These are phyloP conservation scores for Probaryconus sp. DNA, from an alignment of 1,140 invertebrate genomes.

Conservation along the genomic window DNA sequence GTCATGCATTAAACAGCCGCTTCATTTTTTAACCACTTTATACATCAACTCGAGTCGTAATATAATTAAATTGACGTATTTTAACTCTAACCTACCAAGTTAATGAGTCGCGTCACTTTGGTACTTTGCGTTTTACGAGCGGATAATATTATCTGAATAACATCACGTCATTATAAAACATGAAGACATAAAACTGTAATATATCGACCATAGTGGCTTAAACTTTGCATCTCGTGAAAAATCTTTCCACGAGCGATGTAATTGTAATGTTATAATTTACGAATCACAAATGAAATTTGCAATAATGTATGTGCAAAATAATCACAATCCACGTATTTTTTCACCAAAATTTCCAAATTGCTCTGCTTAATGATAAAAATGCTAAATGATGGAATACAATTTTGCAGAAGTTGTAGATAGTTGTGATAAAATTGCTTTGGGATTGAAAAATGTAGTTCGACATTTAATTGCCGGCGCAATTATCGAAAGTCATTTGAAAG, in stretches of 20 bases:
- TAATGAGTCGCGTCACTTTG: conserved; percentile 30
- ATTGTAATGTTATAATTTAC: conserved; percentile 15
- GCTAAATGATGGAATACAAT: too few relatives aligned
- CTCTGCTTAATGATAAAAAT: too few relatives aligned
- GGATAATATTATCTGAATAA: conserved; percentile 25
- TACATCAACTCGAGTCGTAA: conserved; percentile 2
- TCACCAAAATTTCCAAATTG: too few relatives aligned
- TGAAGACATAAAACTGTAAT: conserved; percentile 31
- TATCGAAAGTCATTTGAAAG: background rate
- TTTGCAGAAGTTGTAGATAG: too few relatives aligned
- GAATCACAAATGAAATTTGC: conserved; percentile 5
- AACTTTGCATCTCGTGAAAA: conserved; percentile 13
- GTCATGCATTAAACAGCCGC: too few relatives aligned
- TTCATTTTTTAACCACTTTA: conserved; percentile 6
- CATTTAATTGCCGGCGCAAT: background rate
- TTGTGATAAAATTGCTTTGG: too few relatives aligned
- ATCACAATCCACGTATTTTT: too few relatives aligned
- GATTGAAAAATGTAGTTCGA: too few relatives aligned
- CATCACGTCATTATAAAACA: conserved; percentile 22
- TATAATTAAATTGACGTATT: conserved; percentile 38
- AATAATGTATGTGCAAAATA: too few relatives aligned
- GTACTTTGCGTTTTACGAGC: conserved; percentile 27
- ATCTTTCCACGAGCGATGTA: too few relatives aligned
- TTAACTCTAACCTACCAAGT: conserved; percentile 13
- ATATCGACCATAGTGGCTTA: conserved; percentile 6